Base-by-base conservation (phyloP, 2,797 vertebrate species). In the Odontamblyopus rebecca region DNA sequence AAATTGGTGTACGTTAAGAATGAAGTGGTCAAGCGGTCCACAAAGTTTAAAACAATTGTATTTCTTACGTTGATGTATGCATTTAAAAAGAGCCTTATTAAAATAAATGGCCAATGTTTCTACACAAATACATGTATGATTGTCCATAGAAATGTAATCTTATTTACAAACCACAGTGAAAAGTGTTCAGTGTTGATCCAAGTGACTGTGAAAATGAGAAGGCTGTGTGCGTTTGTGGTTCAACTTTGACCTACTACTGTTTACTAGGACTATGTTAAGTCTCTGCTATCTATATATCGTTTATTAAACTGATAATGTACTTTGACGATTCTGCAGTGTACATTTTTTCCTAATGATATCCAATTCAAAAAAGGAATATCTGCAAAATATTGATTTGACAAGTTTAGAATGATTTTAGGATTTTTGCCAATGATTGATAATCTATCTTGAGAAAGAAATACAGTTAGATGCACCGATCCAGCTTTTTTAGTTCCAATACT, bases 241-340 rank as follows among this genome's bases (percentile, higher is more conserved):
- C 63, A 48, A 70, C 68, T 71, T 73, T 76, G 84, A 91, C 85
- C 88, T 79, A 81, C 83, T 88, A 82, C 89, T 90, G 89, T 92
- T 86, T 72, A 70, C 84, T 74, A 82, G 72, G 81, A 89, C 77
- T 72, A 77, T 83, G 69, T 63, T 23, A 41, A 76, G 68, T 78
- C 83, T 89, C 79, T 61, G 60, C 81, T 72, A 26, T 65, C 73
- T 81, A 74, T 82, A 79, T 73, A 72, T 75, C 68, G 79, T 88
- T 87, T 88, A 90, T 88, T 90, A 91, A 92, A 90, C 74, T 75
- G 27, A 81, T 75, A 77, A 62, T 67, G 72, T 82, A 80, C 71
- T 67, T 85, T 71, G 68, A 32, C 71, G n/a, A 50, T 54, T 61
- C 51, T 29, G 13, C 67, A 63, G 15, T 29, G 2, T 54, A 1